These are phyloP conservation scores for Eurystomus gularis DNA, from an alignment of 2,113 vertebrate genomes.

Conservation along the genomic window DNA sequence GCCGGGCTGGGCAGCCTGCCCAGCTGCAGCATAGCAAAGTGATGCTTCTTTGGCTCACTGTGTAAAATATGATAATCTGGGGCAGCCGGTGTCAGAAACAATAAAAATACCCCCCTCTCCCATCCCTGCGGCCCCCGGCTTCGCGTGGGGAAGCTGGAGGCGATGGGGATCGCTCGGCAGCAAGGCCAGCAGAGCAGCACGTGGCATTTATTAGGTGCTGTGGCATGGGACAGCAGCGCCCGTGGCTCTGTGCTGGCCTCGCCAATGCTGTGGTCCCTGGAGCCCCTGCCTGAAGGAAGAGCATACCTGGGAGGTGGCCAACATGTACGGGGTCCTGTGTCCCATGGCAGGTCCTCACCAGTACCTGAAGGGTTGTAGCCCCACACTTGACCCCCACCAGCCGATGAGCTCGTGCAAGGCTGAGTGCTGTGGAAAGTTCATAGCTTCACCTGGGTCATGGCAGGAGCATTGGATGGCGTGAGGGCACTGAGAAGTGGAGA, in stretches of 20 bases:
- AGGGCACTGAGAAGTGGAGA: background rate
- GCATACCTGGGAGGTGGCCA: background rate
- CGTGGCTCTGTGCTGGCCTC: background rate
- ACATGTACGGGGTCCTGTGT: fast-evolving
- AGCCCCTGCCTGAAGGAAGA: background rate
- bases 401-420: fast-evolving
- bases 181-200: fast-evolving
- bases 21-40: conserved; percentile 62
- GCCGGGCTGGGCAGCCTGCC: conserved; percentile 26
- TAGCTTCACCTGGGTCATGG: background rate
- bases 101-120: conserved; percentile 47
- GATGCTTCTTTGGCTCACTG: conserved; percentile 47
- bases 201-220: background rate
- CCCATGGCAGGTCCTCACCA: fast-evolving
- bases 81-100: conserved; percentile 54
- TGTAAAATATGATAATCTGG: conserved; percentile 48
- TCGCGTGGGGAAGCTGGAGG: background rate
- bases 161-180: fast-evolving
- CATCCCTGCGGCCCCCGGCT: background rate
- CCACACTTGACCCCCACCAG: fast-evolving
- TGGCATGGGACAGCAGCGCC: fast-evolving
- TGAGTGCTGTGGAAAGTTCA: background rate
- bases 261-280: fast-evolving
- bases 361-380: background rate
- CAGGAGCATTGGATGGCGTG: fast-evolving